phyloP scores from a whole-genome alignment of 2,797 vertebrate genomes.

The Sebastolobus altivelis region DNA sequence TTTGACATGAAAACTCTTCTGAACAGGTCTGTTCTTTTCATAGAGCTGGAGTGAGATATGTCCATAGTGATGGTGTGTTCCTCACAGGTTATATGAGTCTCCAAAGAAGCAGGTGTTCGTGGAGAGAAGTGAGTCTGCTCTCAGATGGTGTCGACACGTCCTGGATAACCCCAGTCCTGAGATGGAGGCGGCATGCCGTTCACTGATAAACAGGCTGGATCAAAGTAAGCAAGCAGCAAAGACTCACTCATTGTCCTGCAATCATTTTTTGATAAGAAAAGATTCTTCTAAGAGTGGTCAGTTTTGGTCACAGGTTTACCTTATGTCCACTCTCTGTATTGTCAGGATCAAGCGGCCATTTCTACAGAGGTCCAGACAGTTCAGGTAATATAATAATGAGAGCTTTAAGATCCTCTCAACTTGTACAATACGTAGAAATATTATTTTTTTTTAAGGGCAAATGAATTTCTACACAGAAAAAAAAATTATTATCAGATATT shows the following conservation, averaged over 20 bases:
- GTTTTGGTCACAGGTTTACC: neutral
- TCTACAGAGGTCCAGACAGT: conserved; percentile 47
- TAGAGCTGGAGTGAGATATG: neutral
- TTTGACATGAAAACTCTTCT: neutral
- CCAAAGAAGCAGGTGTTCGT: conserved; percentile 65
- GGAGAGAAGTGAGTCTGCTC: conserved; percentile 76
- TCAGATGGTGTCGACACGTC: conserved; percentile 87
- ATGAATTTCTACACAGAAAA: neutral
- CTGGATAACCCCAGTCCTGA: conserved; percentile 88
- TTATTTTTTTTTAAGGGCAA: neutral
- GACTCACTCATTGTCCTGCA: neutral
- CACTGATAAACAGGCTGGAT: conserved; percentile 81
- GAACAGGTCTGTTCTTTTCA: neutral
- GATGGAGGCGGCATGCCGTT: conserved; percentile 84
- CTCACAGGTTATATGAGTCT: conserved; percentile 74
- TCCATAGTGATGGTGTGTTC: neutral
- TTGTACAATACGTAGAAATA: neutral
- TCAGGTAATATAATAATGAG: conserved; percentile 43
- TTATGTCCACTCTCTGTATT: conserved; percentile 1
- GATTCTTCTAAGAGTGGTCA: neutral
- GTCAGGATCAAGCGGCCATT: conserved; percentile 47
- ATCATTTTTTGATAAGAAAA: neutral
- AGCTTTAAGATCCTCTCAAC: neutral
- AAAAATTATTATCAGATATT: neutral
- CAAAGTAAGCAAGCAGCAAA: conserved; percentile 75